These are phyloP conservation scores for Sebastes taczanowskii DNA, from an alignment of 2,797 vertebrate species.

Conservation along the genomic window DNA sequence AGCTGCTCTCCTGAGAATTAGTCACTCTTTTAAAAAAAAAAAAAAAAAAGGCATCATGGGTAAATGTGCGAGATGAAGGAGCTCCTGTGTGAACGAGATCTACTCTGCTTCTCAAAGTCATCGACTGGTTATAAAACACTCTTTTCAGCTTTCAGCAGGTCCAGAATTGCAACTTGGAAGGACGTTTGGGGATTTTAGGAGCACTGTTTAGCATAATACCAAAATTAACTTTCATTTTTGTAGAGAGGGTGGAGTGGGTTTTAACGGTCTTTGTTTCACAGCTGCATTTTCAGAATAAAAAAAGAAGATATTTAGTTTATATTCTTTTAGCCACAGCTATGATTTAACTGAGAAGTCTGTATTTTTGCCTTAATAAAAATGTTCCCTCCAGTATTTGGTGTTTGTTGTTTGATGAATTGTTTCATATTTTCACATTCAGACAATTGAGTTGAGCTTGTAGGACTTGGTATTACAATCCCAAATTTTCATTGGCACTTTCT, in stretches of 20 bases:
- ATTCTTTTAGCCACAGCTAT: too few species aligned
- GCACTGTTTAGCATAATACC: too few species aligned
- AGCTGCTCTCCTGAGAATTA: slow-evolving; percentile 25
- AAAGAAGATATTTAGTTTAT: too few species aligned
- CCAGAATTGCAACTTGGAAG: background rate
- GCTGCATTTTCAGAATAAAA: background rate
- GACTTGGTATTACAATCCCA: too few species aligned
- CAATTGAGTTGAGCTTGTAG: too few species aligned
- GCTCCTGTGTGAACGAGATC: background rate
- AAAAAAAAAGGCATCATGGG: background rate
- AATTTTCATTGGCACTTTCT: too few species aligned
- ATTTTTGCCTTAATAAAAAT: too few species aligned
- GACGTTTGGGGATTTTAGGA: background rate
- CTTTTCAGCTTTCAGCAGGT: background rate
- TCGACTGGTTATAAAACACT: background rate
- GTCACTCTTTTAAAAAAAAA: background rate
- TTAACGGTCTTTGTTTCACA: background rate
- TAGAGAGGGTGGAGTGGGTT: background rate
- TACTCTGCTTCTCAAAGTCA: background rate
- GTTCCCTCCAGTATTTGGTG: too few species aligned
- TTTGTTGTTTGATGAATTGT: too few species aligned
- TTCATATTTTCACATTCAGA: too few species aligned
- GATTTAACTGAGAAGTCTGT: too few species aligned
- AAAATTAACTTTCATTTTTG: too few species aligned
- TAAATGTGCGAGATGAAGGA: background rate